phyloP scores from a whole-genome alignment of 1,140 invertebrate species.

The Drosophila murphyi region DNA sequence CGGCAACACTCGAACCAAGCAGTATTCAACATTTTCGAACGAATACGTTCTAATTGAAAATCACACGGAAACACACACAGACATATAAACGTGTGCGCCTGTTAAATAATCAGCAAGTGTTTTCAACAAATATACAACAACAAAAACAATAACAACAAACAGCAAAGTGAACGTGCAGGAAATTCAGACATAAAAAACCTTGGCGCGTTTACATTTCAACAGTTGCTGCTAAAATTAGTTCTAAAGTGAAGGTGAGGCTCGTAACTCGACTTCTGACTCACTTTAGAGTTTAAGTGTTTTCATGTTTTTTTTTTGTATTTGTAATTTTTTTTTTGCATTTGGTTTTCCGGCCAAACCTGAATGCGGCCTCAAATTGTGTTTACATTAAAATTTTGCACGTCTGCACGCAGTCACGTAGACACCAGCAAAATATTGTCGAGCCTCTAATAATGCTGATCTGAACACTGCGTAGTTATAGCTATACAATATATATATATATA shows the following conservation, averaged over 20 bases:
- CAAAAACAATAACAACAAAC: conserved; percentile 38
- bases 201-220: conserved; percentile 53
- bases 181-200: conserved; percentile 57
- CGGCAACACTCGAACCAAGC: conserved; percentile 35
- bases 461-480: too few species aligned
- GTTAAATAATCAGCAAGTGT: conserved; percentile 46
- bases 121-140: conserved; percentile 18
- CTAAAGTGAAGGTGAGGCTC: conserved; percentile 59
- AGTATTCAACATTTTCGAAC: conserved; percentile 34
- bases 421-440: conserved; percentile 13
- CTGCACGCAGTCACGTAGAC: conserved; percentile 65
- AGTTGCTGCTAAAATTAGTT: conserved; percentile 52
- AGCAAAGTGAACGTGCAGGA: conserved; percentile 55
- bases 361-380: background rate
- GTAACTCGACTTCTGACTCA: conserved; percentile 25
- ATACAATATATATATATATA: background rate
- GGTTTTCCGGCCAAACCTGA: background rate
- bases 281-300: conserved; percentile 26
- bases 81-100: conserved; percentile 21
- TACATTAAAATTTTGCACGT: conserved; percentile 17
- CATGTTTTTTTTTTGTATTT: conserved; percentile 11
- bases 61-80: conserved; percentile 9
- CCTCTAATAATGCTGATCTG: background rate
- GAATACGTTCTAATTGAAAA: conserved; percentile 5
- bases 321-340: conserved; percentile 3